Conservation (phyloP, 1,140 invertebrate species). For the Oryctes rhinoceros region DNA sequence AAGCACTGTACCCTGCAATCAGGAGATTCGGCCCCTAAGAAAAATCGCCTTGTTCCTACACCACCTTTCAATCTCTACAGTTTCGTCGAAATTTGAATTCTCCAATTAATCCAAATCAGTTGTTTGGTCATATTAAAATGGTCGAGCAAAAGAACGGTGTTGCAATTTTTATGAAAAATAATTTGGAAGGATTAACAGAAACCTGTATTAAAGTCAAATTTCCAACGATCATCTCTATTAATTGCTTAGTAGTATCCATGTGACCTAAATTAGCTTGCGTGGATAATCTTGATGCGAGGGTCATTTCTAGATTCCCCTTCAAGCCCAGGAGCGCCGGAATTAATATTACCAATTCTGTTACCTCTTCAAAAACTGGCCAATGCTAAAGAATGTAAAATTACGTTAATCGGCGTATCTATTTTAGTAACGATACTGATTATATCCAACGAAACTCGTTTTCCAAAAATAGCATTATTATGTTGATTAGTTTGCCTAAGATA, state of each 20-base stretch:
- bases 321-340: slow-evolving; percentile 94
- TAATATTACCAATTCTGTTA: slow-evolving; percentile 91
- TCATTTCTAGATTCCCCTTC: slow-evolving; percentile 98
- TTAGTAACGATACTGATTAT: neutral
- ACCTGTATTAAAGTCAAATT: slow-evolving; percentile 90
- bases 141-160: neutral
- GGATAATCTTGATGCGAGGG: slow-evolving; percentile 90
- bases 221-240: slow-evolving; percentile 80
- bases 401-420: neutral
- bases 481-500: too few relatives aligned
- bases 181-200: slow-evolving; percentile 38
- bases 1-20: too few relatives aligned
- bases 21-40: too few relatives aligned
- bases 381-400: slow-evolving; percentile 65
- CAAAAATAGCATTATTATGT: too few relatives aligned
- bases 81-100: too few relatives aligned
- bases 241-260: slow-evolving; percentile 73
- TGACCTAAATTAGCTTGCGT: slow-evolving; percentile 88
- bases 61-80: too few relatives aligned
- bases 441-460: too few relatives aligned
- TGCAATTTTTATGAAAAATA: slow-evolving; percentile 5
- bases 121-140: too few relatives aligned
- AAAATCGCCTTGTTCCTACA: too few relatives aligned
- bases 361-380: slow-evolving; percentile 85
- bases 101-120: too few relatives aligned